phyloP scores from a whole-genome alignment of 2,888 invertebrate genomes.

The Lydus trimaculatus region DNA sequence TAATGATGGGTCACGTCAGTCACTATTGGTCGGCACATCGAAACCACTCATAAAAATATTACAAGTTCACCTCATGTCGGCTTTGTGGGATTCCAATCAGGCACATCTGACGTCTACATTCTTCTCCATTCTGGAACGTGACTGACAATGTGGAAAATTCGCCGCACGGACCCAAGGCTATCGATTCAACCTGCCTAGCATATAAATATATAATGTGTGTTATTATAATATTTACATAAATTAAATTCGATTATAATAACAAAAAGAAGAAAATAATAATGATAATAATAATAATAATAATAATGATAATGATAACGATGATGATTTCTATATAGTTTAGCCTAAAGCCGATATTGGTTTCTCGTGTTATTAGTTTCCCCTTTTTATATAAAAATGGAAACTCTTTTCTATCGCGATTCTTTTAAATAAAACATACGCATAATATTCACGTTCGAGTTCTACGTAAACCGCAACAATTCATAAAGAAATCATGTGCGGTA shows the following conservation, averaged over 20 bases:
- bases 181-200: slow-evolving; percentile 43
- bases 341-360: background rate
- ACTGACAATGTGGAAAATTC: slow-evolving; percentile 53
- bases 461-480: slow-evolving; percentile 17
- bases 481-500: slow-evolving; percentile 25
- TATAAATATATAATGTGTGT: slow-evolving; percentile 52
- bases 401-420: slow-evolving; percentile 13
- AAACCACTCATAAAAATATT: slow-evolving; percentile 54
- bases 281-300: slow-evolving; percentile 36
- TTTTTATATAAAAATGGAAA: background rate
- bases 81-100: slow-evolving; percentile 54
- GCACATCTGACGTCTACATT: slow-evolving; percentile 54
- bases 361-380: background rate
- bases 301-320: background rate
- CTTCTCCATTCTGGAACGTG: slow-evolving; percentile 48
- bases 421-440: slow-evolving; percentile 3
- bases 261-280: slow-evolving; percentile 31
- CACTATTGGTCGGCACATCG: slow-evolving; percentile 55
- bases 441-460: slow-evolving; percentile 12
- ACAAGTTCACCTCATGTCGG: slow-evolving; percentile 48
- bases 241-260: slow-evolving; percentile 56
- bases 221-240: slow-evolving; percentile 61
- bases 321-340: slow-evolving; percentile 3
- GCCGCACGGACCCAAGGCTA: slow-evolving; percentile 52
- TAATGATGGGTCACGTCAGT: slow-evolving; percentile 62